These are phyloP conservation scores for Deroplatys truncata DNA, from an alignment of 2,888 invertebrate species.

Conservation along the genomic window DNA sequence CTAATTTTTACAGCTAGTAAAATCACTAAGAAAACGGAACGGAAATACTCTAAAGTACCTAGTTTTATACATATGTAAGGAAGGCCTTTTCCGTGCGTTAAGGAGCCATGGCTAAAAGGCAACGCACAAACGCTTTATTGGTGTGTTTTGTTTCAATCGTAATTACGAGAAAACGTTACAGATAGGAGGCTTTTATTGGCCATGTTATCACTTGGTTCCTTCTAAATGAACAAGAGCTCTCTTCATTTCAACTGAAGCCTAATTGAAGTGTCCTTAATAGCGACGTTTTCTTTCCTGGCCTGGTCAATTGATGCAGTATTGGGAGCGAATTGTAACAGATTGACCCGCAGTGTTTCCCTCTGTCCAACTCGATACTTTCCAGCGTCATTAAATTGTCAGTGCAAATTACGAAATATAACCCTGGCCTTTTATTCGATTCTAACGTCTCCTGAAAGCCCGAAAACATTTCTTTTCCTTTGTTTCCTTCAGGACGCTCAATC, in stretches of 20 bases:
- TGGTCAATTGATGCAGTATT: background rate
- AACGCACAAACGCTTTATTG: background rate
- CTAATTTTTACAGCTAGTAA: too few species aligned
- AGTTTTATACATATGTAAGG: too few species aligned
- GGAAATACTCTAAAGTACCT: too few species aligned
- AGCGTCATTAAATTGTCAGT: conserved; percentile 13
- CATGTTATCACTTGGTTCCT: background rate
- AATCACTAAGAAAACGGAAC: too few species aligned
- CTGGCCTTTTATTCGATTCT: background rate
- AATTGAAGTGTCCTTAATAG: background rate
- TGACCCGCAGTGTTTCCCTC: background rate
- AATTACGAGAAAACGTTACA: background rate
- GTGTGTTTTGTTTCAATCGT: background rate
- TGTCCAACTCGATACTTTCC: background rate
- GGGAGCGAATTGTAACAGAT: background rate
- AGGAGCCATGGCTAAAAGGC: background rate
- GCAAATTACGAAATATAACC: conserved; percentile 18
- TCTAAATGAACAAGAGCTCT: background rate
- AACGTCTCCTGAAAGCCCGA: background rate
- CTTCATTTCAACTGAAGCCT: background rate
- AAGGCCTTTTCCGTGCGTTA: background rate
- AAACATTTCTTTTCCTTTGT: background rate
- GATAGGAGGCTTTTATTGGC: background rate
- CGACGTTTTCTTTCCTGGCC: background rate
- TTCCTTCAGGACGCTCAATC: background rate